Evolutionary conservation across 2,888 invertebrate genomes (phyloP).

Genomic region (Endomychus coccineus): DNA sequence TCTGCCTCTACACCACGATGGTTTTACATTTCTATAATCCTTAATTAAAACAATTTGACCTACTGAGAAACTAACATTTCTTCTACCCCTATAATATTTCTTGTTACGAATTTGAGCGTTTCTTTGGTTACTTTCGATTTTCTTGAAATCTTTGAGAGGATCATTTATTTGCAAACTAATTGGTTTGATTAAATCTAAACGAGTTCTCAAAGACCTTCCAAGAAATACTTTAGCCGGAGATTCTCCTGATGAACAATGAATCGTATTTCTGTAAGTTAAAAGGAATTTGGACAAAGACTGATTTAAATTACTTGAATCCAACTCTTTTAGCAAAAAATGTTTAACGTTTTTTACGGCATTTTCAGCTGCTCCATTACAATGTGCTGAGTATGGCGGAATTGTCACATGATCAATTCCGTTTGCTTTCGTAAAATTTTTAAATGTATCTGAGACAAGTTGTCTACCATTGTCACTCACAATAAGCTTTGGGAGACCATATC

Average conservation of each 20-base stretch:
- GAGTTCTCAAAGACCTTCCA: background rate
- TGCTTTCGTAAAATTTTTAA: background rate
- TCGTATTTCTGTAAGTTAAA: background rate
- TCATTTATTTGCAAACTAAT: too few relatives aligned
- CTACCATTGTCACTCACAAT: constrained; percentile 23
- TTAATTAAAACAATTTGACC: constrained; percentile 3
- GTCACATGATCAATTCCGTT: too few relatives aligned
- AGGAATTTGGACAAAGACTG: background rate
- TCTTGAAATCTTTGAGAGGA: too few relatives aligned
- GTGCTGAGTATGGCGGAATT: too few relatives aligned
- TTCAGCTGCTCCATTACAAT: too few relatives aligned
- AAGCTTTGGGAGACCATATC: constrained; percentile 24
- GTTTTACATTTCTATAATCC: constrained; percentile 3
- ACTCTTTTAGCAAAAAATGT: background rate
- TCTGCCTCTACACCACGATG: background rate
- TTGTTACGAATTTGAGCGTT: background rate
- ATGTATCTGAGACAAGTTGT: constrained; percentile 1
- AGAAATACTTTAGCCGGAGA: constrained; percentile 1
- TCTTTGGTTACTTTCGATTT: too few relatives aligned
- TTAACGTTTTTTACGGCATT: background rate
- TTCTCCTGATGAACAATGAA: constrained; percentile 2
- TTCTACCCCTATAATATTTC: background rate
- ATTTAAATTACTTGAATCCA: background rate
- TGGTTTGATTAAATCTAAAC: constrained; percentile 3
- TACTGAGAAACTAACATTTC: background rate